Conservation (phyloP, 2,797 vertebrate species). For the Lateolabrax maculatus region DNA sequence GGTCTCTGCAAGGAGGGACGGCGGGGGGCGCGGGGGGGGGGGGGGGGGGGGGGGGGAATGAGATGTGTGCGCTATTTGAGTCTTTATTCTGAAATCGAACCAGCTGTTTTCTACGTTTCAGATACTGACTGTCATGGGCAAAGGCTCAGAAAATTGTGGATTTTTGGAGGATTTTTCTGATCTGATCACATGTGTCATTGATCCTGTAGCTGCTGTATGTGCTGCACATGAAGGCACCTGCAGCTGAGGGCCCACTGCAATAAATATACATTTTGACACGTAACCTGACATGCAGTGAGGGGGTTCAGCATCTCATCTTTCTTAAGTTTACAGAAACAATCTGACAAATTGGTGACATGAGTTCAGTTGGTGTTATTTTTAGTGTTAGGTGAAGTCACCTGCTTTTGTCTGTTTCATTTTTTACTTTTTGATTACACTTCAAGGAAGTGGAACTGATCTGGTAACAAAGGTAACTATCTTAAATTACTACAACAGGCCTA, state of each 20-base stretch:
- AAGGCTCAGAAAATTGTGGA: background rate
- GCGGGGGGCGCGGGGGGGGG: background rate
- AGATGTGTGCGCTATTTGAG: slow-evolving; percentile 14
- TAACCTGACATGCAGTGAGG: background rate
- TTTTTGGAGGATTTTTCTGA: background rate
- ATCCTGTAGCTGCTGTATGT: background rate
- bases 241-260: background rate
- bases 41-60: background rate
- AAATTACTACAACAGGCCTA: no score
- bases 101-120: background rate
- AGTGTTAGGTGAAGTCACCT: background rate
- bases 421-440: background rate
- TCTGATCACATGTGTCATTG: background rate
- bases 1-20: slow-evolving; percentile 3
- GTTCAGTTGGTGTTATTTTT: background rate
- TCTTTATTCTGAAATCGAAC: background rate
- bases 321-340: background rate
- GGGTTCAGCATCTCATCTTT: background rate
- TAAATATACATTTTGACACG: background rate
- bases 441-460: background rate
- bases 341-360: no score
- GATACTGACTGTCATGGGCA: background rate
- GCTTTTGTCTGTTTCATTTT: no score
- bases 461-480: background rate
- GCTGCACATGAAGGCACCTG: background rate